phyloP scores from a whole-genome alignment of 2,113 vertebrate genomes.

The Micromys minutus region DNA sequence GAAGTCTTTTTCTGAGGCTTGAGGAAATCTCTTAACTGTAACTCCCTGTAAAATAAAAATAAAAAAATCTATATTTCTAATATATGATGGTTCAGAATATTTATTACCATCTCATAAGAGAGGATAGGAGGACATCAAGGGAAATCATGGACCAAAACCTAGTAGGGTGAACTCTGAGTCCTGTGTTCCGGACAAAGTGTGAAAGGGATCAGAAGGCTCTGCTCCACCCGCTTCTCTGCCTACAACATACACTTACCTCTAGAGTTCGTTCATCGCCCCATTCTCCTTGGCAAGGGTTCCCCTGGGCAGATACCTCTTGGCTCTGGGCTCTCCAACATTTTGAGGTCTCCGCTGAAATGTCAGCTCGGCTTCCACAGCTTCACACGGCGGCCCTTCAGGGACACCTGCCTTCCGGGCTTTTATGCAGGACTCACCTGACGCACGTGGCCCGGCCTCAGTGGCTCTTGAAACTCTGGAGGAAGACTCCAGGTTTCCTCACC shows the following conservation, averaged over 20 bases:
- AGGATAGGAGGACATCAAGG: not conserved
- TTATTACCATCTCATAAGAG: not conserved
- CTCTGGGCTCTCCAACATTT: not conserved
- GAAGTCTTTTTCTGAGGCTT: not conserved
- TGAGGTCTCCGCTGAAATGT: not conserved
- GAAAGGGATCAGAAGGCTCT: too few species aligned
- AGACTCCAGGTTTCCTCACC: not conserved
- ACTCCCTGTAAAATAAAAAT: not conserved
- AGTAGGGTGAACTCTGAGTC: not conserved
- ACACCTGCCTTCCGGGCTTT: not conserved
- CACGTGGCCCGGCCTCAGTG: not conserved
- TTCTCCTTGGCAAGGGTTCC: not conserved
- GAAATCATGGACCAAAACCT: too few species aligned
- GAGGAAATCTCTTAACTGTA: not conserved
- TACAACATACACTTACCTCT: not conserved
- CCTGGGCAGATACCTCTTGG: not conserved
- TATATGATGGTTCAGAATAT: not conserved
- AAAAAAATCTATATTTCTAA: not conserved
- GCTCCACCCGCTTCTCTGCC: not conserved
- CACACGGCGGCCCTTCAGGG: not conserved
- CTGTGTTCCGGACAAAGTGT: not conserved
- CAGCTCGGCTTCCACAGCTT: not conserved
- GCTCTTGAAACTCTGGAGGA: not conserved
- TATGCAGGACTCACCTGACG: not conserved
- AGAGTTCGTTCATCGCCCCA: too few species aligned